Percentiles rank a stretch among this genome's conserved stretches.
Conservation (phyloP, 2,888 invertebrate genomes). For the Psylliodes chrysocephalus region DNA sequence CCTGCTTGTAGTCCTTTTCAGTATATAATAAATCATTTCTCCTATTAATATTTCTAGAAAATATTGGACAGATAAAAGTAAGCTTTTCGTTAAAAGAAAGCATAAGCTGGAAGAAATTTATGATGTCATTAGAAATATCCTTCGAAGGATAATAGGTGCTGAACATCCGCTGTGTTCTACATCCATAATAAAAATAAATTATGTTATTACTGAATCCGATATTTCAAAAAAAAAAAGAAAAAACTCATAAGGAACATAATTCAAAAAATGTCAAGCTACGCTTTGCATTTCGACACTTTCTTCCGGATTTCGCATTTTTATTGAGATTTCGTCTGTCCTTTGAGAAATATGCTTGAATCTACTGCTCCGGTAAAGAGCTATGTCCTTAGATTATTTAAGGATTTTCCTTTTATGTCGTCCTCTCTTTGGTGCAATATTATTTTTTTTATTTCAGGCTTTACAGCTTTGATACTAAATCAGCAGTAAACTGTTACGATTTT, state of each 20-base stretch:
- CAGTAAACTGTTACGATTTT: no score
- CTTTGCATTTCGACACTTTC: constrained; percentile 8
- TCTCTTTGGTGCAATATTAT: no score
- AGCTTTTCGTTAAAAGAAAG: neutral
- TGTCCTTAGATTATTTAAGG: constrained; percentile 13
- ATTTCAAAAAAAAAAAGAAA: no score
- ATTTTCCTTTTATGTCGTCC: no score
- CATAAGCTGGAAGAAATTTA: constrained; percentile 15
- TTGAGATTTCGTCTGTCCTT: constrained; percentile 13
- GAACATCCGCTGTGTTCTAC: constrained; percentile 3
- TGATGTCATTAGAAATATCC: constrained; percentile 3
- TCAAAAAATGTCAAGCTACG: constrained; percentile 8
- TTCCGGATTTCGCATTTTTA: constrained; percentile 18
- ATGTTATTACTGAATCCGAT: neutral
- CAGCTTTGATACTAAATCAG: no score
- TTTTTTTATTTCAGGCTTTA: no score
- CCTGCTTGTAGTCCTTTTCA: no score
- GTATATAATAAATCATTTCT: no score
- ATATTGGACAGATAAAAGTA: neutral
- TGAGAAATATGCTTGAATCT: constrained; percentile 8
- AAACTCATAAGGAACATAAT: constrained; percentile 12
- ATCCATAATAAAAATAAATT: constrained; percentile 1
- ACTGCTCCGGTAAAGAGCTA: neutral
- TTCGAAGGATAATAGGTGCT: constrained; percentile 11
- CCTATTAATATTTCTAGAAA: neutral